Percentiles rank a stretch among this genome's conserved stretches.
Conservation (phyloP, 2,797 vertebrate species). For the Silurus lanzhouensis region DNA sequence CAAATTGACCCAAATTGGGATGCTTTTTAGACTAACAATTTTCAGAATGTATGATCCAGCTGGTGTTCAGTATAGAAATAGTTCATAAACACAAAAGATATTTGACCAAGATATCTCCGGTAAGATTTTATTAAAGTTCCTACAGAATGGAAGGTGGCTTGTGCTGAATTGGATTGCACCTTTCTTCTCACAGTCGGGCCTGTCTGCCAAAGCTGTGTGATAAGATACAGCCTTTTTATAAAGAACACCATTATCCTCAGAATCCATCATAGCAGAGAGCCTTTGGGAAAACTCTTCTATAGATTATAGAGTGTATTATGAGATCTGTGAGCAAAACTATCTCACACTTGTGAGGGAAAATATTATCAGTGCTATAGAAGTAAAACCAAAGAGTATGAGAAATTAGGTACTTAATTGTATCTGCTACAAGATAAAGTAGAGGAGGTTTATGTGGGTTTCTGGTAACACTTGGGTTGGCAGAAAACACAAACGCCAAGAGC, state of each 20-base stretch:
- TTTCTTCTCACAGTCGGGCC: slow-evolving; percentile 16
- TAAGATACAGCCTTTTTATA: slow-evolving; percentile 41
- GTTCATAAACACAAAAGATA: not conserved
- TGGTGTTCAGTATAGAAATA: not conserved
- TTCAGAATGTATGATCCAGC: not conserved
- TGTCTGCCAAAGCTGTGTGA: slow-evolving; percentile 30
- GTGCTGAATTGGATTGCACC: slow-evolving; percentile 28
- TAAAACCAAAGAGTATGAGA: not conserved
- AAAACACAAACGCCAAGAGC: not conserved
- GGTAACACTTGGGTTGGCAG: not conserved
- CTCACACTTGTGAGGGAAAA: not conserved
- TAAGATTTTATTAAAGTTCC: not conserved
- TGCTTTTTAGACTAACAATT: not conserved
- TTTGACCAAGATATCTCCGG: not conserved
- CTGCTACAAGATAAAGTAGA: not conserved
- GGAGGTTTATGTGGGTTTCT: no score
- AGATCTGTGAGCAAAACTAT: not conserved
- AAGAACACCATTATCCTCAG: slow-evolving; percentile 31
- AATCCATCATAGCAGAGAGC: slow-evolving; percentile 28
- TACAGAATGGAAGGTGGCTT: not conserved
- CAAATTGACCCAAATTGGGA: not conserved
- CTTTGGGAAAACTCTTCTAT: slow-evolving; percentile 25
- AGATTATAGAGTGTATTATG: slow-evolving; percentile 32
- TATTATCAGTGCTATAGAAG: slow-evolving; percentile 10
- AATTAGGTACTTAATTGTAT: not conserved